A percentile compares a stretch with the other conserved stretches of the same genome.
These are phyloP conservation scores for Perodicticus potto DNA, from an alignment of 2,797 vertebrate genomes.

Conservation along the genomic window DNA sequence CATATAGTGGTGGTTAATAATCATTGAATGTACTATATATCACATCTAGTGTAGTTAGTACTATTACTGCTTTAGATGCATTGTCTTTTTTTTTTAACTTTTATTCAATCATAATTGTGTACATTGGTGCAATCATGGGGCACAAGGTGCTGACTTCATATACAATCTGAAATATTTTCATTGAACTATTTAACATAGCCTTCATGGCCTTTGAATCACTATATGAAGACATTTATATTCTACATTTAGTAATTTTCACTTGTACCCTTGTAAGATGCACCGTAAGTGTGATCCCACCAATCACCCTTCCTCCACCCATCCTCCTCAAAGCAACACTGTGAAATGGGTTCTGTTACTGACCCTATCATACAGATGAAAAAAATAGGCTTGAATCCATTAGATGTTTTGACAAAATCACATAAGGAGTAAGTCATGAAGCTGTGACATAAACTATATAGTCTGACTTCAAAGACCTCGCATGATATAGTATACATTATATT, in stretches of 20 bases:
- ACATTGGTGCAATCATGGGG: too few species aligned
- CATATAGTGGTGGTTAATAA: neutral
- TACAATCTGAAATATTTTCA: too few species aligned
- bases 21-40: neutral
- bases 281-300: too few species aligned
- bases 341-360: neutral
- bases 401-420: neutral
- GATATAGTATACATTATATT: neutral
- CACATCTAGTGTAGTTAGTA: neutral
- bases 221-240: too few species aligned
- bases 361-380: neutral
- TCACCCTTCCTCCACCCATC: too few species aligned
- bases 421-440: neutral
- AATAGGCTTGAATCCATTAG: neutral
- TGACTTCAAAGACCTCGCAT: neutral
- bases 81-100: too few species aligned
- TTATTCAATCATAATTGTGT: too few species aligned
- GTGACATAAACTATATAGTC: neutral
- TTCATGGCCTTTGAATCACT: too few species aligned
- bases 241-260: too few species aligned
- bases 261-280: too few species aligned
- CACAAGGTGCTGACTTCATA: too few species aligned
- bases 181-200: too few species aligned
- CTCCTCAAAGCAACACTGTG: neutral
- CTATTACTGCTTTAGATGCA: neutral